Base-by-base conservation (phyloP, 2,113 vertebrate species). In the Hypocryptadius cinnamomeus region DNA sequence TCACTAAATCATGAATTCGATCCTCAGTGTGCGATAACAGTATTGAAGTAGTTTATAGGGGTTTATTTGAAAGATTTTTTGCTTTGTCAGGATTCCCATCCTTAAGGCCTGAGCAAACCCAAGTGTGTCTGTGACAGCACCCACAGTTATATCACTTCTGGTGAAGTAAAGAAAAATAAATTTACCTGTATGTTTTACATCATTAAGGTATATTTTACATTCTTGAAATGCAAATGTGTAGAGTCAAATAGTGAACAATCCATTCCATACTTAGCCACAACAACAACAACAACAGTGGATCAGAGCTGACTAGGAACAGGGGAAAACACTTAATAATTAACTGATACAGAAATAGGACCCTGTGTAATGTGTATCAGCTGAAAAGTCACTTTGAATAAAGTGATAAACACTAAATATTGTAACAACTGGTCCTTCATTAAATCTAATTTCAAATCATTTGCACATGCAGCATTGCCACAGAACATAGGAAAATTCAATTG, bases 401-500 rank as follows among this genome's bases (percentile, higher is more conserved):
- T 39, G 39, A 88, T 57, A 47, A 76, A 56, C 57, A 79, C 28
- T 71, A 69, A 79, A 80, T 63, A 92, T 42, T 61, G 50, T 84
- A 94, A 93, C 92, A 90, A 72, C 60, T 94, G 74, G 45, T 72
- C 53, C 53, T 63, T 85, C 60, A 87, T 78, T 60, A 85, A 85
- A 85, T 22, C 35, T 83, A 78, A 94, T 45, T 94, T 48, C 47
- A 82, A 92, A 78, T 61, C 20, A 74, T 39, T 71, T 89, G 48
- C 61, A 89, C 44, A 57, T 70, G 68, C 35, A 93, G n/a, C 35
- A 78, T 85, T 95, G 91, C 63, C 76, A 94, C 37, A 78, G 85
- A 89, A 90, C 8, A 93, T n/a, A 39, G 64, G 86, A 92, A 95
- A 92, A 95, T 63, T 68, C 20, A 87, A n/a, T 59, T 53, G 8